Percentiles rank a stretch among this genome's conserved stretches.
These are phyloP conservation scores for Psittacara wagleri DNA, from an alignment of 2,113 vertebrate species.

Conservation along the genomic window DNA sequence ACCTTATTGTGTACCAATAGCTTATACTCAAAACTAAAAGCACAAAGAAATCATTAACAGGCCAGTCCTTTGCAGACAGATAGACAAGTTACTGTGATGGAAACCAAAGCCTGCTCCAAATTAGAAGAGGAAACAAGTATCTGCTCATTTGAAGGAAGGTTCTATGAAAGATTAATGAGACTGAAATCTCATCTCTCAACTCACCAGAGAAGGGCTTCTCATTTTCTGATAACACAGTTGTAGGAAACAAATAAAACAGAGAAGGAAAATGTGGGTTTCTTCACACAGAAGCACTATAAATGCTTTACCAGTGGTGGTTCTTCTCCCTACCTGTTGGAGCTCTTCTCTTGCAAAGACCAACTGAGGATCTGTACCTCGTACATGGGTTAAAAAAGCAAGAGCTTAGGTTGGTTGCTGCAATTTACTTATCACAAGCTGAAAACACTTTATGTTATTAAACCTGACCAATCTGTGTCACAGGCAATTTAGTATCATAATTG, in stretches of 20 bases:
- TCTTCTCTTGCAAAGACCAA: not conserved
- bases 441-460: conserved; percentile 8
- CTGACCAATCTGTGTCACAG: conserved; percentile 24
- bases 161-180: not conserved
- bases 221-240: not conserved
- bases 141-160: not conserved
- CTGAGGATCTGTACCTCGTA: not conserved
- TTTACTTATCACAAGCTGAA: not conserved
- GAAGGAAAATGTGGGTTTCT: not conserved
- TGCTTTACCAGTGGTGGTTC: not conserved
- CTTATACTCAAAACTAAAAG: not conserved
- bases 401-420: not conserved
- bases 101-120: not conserved
- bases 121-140: not conserved
- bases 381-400: not conserved
- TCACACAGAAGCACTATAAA: not conserved
- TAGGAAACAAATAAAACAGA: not conserved
- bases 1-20: not conserved
- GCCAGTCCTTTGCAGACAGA: not conserved
- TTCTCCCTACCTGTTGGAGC: not conserved
- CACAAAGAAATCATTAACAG: not conserved
- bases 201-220: not conserved
- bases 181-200: not conserved
- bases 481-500: conserved; percentile 28
- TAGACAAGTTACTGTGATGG: not conserved